Conservation (phyloP, 2,888 invertebrate species). For the Notodonta dromedarius region DNA sequence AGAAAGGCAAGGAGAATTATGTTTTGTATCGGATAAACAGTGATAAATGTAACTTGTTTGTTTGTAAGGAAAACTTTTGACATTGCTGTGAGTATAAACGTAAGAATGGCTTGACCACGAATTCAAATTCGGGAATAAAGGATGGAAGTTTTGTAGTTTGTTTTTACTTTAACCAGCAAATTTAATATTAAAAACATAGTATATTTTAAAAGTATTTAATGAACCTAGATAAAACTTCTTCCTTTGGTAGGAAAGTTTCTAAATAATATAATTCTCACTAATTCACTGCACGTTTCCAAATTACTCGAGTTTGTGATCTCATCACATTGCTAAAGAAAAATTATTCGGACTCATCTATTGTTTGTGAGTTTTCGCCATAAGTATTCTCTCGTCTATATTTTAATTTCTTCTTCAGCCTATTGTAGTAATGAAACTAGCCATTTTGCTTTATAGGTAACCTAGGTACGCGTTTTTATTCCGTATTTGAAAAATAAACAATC, state of each 20-base stretch:
- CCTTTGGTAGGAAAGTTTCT: neutral
- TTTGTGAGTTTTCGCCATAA: constrained; percentile 1
- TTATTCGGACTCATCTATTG: constrained; percentile 19
- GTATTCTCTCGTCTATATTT: neutral
- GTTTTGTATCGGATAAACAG: constrained; percentile 32
- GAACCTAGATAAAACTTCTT: neutral
- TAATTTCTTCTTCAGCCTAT: too few relatives aligned
- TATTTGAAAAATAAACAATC: too few relatives aligned
- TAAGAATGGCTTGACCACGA: constrained; percentile 7
- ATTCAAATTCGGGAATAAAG: neutral
- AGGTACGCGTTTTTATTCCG: neutral
- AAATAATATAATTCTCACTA: constrained; percentile 7
- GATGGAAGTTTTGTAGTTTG: neutral
- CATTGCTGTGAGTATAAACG: constrained; percentile 19
- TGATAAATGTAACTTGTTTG: constrained; percentile 42
- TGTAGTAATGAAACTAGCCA: too few relatives aligned
- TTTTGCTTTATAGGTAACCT: too few relatives aligned
- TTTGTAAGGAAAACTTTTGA: constrained; percentile 34
- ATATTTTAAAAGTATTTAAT: neutral
- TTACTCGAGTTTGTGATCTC: constrained; percentile 22
- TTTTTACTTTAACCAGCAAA: neutral
- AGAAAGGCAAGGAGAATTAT: constrained; percentile 30
- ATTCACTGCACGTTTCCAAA: constrained; percentile 21
- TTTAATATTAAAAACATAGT: neutral
- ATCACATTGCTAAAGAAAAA: constrained; percentile 11